These are phyloP conservation scores for Dyspetes luteomarginatus DNA, from an alignment of 2,888 invertebrate genomes.

Conservation along the genomic window DNA sequence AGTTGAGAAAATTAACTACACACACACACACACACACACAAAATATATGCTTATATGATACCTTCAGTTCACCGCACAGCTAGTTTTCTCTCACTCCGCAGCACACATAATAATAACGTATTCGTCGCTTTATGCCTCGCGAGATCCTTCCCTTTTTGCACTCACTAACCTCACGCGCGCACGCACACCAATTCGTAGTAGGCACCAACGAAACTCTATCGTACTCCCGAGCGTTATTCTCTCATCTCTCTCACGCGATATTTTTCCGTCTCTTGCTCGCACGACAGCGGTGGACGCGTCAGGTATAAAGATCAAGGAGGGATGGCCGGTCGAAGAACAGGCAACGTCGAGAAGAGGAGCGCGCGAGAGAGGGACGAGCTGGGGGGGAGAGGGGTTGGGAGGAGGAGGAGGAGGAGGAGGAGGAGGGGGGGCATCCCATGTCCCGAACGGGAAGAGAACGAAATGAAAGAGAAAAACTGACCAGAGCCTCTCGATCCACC, in stretches of 20 bases:
- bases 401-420: background rate
- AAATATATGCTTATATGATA: background rate
- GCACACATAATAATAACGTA: constrained; percentile 3
- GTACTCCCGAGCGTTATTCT: background rate
- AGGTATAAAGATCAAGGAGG: constrained; percentile 51
- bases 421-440: background rate
- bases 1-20: background rate
- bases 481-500: constrained; percentile 10
- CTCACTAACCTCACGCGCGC: background rate
- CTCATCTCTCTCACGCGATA: background rate
- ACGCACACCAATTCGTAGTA: background rate
- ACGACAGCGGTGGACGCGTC: constrained; percentile 48
- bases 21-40: background rate
- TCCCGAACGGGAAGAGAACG: background rate
- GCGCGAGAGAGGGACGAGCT: too few species aligned
- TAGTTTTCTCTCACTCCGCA: background rate
- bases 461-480: constrained; percentile 22
- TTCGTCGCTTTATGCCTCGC: background rate
- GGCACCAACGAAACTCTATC: background rate
- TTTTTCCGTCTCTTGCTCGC: background rate
- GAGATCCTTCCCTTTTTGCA: constrained; percentile 18
- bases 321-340: constrained; percentile 24
- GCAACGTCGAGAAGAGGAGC: background rate
- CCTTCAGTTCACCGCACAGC: constrained; percentile 1
- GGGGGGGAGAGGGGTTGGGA: background rate